These are phyloP conservation scores for Xenops minutus DNA, from an alignment of 2,797 vertebrate species.

Conservation along the genomic window DNA sequence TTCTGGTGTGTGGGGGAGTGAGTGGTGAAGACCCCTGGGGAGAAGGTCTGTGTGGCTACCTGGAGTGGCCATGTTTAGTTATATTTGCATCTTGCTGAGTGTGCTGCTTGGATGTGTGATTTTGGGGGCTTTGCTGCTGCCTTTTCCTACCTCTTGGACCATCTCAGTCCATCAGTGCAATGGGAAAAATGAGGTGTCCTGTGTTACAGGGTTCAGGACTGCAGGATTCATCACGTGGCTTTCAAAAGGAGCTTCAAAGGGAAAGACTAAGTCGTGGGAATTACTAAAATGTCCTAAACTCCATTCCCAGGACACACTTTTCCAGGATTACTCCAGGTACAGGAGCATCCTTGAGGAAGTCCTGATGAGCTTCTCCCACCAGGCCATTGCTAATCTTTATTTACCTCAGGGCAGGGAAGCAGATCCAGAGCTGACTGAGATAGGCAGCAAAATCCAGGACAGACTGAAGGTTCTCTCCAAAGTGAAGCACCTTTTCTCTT, in stretches of 20 bases:
- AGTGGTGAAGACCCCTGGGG: background rate
- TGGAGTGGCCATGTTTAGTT: too few relatives aligned
- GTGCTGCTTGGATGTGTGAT: background rate
- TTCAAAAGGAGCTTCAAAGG: background rate
- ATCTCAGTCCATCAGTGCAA: accelerated
- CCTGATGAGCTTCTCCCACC: background rate
- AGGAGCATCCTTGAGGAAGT: background rate
- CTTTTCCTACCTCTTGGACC: accelerated
- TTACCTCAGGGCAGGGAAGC: background rate
- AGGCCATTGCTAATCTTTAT: background rate
- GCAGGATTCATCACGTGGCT: background rate
- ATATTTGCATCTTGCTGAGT: background rate
- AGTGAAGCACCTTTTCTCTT: accelerated
- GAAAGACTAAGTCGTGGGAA: background rate
- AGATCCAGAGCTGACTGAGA: background rate
- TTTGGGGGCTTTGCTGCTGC: background rate
- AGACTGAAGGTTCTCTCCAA: background rate
- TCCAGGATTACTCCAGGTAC: background rate
- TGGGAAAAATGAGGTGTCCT: background rate
- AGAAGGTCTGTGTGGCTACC: background rate
- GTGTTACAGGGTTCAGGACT: background rate
- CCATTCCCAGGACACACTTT: background rate
- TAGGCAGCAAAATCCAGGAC: background rate
- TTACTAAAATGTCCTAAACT: background rate
- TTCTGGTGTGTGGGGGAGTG: background rate